Base-by-base conservation (phyloP, 2,113 vertebrate genomes). In the Neogobius melanostomus region DNA sequence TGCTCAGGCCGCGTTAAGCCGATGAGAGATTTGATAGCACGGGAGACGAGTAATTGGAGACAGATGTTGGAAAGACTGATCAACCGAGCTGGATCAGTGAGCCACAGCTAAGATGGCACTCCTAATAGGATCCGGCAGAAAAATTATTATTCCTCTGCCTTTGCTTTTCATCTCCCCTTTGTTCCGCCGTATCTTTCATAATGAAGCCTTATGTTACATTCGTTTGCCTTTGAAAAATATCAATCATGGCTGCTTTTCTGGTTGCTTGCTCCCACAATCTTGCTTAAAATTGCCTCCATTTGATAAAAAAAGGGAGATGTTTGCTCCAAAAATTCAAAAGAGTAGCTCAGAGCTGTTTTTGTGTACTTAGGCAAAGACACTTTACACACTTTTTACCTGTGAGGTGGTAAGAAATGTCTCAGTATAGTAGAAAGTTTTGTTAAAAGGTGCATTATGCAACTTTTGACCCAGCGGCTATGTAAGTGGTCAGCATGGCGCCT, bases 41-140 rank as follows among this genome's bases (percentile, higher is more conserved):
- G 89, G 75, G 76, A 80, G 82, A 85, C 83, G 81, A 91, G 85
- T 93, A 92, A 94, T 94, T 91, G 89, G 83, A 89, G 88, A 92
- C 92, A 93, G 93, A 91, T 93, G 92, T 91, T 92, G 74, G 75
- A 82, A 74, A 90, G 89, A 90, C 69, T 76, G 88, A 90, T 89
- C 84, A 89, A 82, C 83, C 68, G 87, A 80, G 81, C 88, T 73
- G 84, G 89, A 88, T 92, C 91, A 92, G 75, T 92, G 91, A 91
- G 89, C 90, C 86, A 91, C 90, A 92, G 91, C 91, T 86, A 86
- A 89, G 89, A 91, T 88, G 86, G 81, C 74, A 85, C 71, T 75
- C 85, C 88, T 91, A 90, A 91, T 90, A 91, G 82, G 83, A 91
- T 87, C 82, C 82, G 82, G 80, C 83, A 87, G 76, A 81, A 85